Evolutionary conservation across 2,888 invertebrate genomes (phyloP).

Genomic region (Tolmerus cingulatus): DNA sequence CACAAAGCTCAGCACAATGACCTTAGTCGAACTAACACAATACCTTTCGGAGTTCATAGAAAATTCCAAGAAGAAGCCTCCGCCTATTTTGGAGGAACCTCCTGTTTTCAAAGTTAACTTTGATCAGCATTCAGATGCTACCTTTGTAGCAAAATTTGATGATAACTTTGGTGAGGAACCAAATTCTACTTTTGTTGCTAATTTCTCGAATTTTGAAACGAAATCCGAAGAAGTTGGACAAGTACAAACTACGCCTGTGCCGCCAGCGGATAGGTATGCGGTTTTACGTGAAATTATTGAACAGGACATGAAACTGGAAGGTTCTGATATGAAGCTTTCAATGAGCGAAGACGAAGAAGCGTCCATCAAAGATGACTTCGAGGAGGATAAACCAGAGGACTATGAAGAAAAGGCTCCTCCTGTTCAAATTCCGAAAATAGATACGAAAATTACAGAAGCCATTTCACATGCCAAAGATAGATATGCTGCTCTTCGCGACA

Average conservation of each 20-base stretch:
- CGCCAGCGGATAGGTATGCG: slow-evolving; percentile 82
- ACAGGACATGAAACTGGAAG: slow-evolving; percentile 68
- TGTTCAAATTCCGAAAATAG: slow-evolving; percentile 59
- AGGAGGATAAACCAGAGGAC: not conserved
- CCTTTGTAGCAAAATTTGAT: slow-evolving; percentile 70
- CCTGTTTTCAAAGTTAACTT: slow-evolving; percentile 62
- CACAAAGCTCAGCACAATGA: slow-evolving; percentile 82
- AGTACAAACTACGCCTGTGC: slow-evolving; percentile 56
- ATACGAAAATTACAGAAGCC: slow-evolving; percentile 65
- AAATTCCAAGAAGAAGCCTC: slow-evolving; percentile 56
- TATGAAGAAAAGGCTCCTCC: slow-evolving; percentile 57
- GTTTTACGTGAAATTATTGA: slow-evolving; percentile 87
- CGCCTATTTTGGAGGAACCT: slow-evolving; percentile 47
- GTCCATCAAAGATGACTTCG: not conserved
- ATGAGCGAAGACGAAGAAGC: slow-evolving; percentile 44
- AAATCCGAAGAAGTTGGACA: slow-evolving; percentile 52
- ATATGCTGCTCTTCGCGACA: slow-evolving; percentile 83
- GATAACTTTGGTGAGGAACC: slow-evolving; percentile 68
- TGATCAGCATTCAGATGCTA: slow-evolving; percentile 59
- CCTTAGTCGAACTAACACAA: slow-evolving; percentile 83
- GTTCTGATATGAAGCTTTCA: slow-evolving; percentile 52
- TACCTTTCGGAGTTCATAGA: slow-evolving; percentile 73
- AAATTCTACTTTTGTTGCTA: slow-evolving; percentile 68
- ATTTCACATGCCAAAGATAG: slow-evolving; percentile 70
- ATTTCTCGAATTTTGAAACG: slow-evolving; percentile 70